phyloP scores from a whole-genome alignment of 2,797 vertebrate species.

The Discoglossus pictus region DNA sequence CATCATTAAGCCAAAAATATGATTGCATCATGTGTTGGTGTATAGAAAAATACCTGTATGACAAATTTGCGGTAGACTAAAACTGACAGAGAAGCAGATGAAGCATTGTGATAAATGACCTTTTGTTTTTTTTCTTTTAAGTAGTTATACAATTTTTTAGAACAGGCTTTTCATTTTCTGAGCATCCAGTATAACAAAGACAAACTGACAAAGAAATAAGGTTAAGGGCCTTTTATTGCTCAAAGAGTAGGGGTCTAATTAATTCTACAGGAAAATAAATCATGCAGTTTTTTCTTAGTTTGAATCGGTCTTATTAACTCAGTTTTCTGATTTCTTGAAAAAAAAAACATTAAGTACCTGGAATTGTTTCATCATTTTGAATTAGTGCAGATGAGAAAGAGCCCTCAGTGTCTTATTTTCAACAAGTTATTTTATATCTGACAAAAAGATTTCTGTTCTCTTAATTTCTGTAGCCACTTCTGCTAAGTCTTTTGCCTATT shows the following conservation, averaged over 20 bases:
- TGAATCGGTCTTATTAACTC: conserved; percentile 30
- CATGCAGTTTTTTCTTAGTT: conserved; percentile 26
- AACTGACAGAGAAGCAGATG: neutral
- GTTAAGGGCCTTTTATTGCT: conserved; percentile 44
- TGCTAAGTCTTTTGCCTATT: conserved; percentile 30
- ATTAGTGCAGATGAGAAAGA: conserved; percentile 52
- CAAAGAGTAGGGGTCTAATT: conserved; percentile 53
- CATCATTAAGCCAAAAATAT: neutral
- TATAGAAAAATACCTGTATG: neutral
- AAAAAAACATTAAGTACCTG: conserved; percentile 42
- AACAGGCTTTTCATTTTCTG: conserved; percentile 21
- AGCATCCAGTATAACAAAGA: conserved; percentile 30
- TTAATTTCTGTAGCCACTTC: conserved; percentile 44
- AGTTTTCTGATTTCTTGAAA: conserved; percentile 44
- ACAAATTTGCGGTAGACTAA: neutral
- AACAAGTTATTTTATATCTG: conserved; percentile 35
- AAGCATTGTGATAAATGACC: conserved; percentile 1
- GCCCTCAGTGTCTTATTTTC: conserved; percentile 50
- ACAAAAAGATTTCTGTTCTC: conserved; percentile 42
- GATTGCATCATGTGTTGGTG: neutral
- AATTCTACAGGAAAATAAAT: conserved; percentile 28
- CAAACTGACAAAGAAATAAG: conserved; percentile 30
- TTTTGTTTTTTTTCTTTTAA: conserved; percentile 3
- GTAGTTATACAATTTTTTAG: conserved; percentile 25
- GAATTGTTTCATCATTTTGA: conserved; percentile 50